Evolutionary conservation across 1,140 invertebrate species (phyloP), one percentile per base, ranked within the genome.

Genomic region (Drosophila trapezifrons): DNA sequence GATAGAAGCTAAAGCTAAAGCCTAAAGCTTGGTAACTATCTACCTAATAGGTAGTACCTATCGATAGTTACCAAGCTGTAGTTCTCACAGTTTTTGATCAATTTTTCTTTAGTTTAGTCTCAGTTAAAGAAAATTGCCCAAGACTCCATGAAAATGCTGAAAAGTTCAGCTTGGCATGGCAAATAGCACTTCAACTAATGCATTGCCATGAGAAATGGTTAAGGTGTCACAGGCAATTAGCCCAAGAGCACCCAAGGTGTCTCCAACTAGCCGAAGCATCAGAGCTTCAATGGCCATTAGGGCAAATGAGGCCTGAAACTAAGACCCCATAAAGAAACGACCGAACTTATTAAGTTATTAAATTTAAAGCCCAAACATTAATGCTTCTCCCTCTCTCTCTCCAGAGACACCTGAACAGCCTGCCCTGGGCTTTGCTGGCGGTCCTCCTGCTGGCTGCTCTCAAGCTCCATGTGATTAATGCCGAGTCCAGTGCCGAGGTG

Each of bases 281-380:
- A 65, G 15, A 40, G 25, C 47, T 47, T 52, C 27, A 52, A 57
- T 67, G 54, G 35, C 37, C 47, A 81, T 86, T 81, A 64, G 10
- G n/a, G 38, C 54, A 78, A 85, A 85, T 85, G 82, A 69, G 75
- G 79, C 78, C 58, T 87, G 49, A 78, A 76, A 56, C 73, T 66
- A 60, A 59, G 73, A 58, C 37, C 29, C 29, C 40, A 60, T 54
- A 46, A 60, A 22, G 56, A 38, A 38, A 35, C 18, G 52, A 37
- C 37, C 27, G 35, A 65, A 52, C 76, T 70, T 67, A 85, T 85
- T 70, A 71, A 82, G 75, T 62, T 85, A 86, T 87, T 76, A 64
- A 70, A 18, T 25, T 64, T 70, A 58, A 45, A 55, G 66, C 56
- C 43, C 18, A 45, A 17, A 38, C 64, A 85, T 84, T 80, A 62